Conservation (phyloP, 2,888 invertebrate genomes). For the Drosophila kokeensis region DNA sequence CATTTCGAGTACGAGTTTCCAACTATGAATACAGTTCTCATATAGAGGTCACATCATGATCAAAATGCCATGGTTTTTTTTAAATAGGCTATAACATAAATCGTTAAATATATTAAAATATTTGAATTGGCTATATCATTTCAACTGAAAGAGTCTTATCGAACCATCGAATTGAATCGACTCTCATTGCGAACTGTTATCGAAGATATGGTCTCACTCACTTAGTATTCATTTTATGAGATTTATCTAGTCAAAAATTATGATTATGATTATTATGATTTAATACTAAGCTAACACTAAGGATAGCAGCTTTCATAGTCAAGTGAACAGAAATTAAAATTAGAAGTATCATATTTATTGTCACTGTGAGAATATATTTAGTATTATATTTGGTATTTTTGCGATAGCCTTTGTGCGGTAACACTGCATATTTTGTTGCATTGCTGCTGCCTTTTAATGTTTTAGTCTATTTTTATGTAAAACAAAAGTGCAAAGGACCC, state of each 20-base stretch:
- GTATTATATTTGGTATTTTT: constrained; percentile 18
- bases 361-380: background rate
- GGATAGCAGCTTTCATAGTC: background rate
- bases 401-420: constrained; percentile 15
- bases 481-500: constrained; percentile 25
- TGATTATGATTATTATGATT: background rate
- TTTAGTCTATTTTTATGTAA: constrained; percentile 53
- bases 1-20: background rate
- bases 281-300: background rate
- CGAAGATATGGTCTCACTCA: background rate
- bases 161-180: background rate
- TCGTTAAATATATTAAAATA: background rate
- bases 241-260: background rate
- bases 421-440: constrained; percentile 52
- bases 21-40: background rate
- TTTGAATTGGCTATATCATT: background rate
- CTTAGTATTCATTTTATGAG: background rate
- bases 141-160: background rate
- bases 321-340: background rate
- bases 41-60: background rate
- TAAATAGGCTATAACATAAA: background rate
- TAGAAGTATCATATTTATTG: background rate
- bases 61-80: too few species aligned
- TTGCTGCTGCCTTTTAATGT: constrained; percentile 56
- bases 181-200: background rate